Evolutionary conservation across 2,797 vertebrate genomes (phyloP).

Genomic region (Paratrypauchen microcephalus): DNA sequence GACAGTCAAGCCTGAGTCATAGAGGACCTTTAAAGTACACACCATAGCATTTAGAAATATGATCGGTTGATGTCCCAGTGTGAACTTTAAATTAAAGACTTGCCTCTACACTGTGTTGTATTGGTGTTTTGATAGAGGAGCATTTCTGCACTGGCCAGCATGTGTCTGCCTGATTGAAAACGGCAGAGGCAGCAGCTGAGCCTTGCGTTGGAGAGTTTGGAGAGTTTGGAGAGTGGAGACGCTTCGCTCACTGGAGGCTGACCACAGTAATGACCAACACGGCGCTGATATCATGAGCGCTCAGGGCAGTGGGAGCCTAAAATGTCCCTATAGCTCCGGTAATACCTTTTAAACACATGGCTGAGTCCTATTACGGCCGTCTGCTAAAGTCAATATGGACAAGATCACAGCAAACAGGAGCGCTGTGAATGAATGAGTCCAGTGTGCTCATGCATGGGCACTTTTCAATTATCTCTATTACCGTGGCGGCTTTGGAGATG

Average conservation of each 20-base stretch:
- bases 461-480: neutral
- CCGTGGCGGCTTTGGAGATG: neutral
- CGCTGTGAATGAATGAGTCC: neutral
- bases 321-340: conserved; percentile 34
- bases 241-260: conserved; percentile 28
- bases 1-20: too few relatives aligned
- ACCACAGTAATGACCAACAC: conserved; percentile 40
- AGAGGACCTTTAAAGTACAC: too few relatives aligned
- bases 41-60: neutral
- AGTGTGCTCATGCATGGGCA: neutral
- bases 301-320: conserved; percentile 14
- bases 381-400: neutral
- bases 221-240: conserved; percentile 48
- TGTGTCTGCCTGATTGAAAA: conserved; percentile 51
- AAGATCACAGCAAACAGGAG: conserved; percentile 11
- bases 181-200: conserved; percentile 33
- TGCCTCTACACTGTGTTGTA: neutral
- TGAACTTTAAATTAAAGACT: neutral
- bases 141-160: conserved; percentile 30
- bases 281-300: conserved; percentile 37
- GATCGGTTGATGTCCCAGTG: neutral
- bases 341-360: conserved; percentile 25
- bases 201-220: conserved; percentile 22
- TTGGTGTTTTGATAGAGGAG: conserved; percentile 29
- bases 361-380: neutral